A percentile compares a stretch with the other conserved stretches of the same genome.
Evolutionary conservation across 2,797 vertebrate species (phyloP).

Genomic region (Setipinna tenuifilis): DNA sequence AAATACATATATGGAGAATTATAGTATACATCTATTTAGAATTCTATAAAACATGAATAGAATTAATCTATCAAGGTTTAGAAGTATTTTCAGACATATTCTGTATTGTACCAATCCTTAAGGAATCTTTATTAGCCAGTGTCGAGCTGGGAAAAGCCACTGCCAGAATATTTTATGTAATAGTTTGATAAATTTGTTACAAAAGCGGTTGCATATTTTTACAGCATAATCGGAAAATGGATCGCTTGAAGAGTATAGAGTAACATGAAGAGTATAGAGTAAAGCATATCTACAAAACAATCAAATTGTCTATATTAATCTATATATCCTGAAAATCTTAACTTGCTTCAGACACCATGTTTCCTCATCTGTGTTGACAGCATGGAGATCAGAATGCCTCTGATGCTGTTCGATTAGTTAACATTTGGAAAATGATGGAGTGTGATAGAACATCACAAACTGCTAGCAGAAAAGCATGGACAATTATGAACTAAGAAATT

Average conservation of each 20-base stretch:
- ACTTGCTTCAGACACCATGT: neutral
- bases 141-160: neutral
- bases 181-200: slow-evolving; percentile 2
- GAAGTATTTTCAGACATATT: neutral
- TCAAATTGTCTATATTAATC: too few relatives aligned
- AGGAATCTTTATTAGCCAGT: neutral
- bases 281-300: neutral
- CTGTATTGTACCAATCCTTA: neutral
- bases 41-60: neutral
- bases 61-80: neutral
- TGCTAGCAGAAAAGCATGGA: neutral
- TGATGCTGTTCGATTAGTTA: neutral
- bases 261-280: neutral
- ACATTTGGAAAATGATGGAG: neutral
- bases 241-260: neutral
- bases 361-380: neutral
- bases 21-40: neutral
- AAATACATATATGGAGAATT: neutral
- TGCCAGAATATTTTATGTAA: slow-evolving; percentile 10
- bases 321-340: too few relatives aligned
- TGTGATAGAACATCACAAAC: neutral
- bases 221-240: neutral
- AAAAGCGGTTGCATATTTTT: neutral
- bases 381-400: neutral
- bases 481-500: neutral